Evolutionary conservation across 2,113 vertebrate species (phyloP).

Genomic region (Vicugna pacos): DNA sequence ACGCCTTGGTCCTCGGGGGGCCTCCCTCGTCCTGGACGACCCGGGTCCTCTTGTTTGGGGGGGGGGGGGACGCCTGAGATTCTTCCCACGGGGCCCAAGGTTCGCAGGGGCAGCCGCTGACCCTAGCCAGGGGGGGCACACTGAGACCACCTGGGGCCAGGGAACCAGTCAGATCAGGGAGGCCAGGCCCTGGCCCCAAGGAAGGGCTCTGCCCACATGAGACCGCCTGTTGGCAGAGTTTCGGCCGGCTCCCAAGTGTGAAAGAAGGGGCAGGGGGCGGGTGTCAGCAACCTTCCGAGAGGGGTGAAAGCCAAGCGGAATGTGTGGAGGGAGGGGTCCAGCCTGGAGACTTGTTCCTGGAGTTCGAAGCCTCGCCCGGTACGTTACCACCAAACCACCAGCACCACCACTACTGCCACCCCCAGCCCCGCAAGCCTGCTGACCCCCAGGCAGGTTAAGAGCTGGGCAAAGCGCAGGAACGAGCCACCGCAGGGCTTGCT

Average conservation of each 20-base stretch:
- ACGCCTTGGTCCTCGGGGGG: background rate
- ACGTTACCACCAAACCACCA: background rate
- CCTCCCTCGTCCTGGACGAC: background rate
- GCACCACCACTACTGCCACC: no score
- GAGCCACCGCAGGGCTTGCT: background rate
- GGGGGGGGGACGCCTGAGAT: background rate
- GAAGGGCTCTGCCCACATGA: background rate
- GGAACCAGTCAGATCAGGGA: background rate
- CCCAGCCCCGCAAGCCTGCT: no score
- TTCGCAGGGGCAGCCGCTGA: background rate
- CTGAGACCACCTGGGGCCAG: background rate
- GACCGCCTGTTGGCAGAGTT: background rate
- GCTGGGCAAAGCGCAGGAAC: background rate
- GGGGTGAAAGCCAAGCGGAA: background rate
- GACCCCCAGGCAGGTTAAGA: background rate
- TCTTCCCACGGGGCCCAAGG: background rate
- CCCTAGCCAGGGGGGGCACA: background rate
- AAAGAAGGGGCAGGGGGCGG: background rate
- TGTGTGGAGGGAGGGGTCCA: background rate
- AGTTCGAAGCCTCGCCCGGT: background rate
- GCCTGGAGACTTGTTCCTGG: background rate
- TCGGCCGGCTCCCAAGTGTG: background rate
- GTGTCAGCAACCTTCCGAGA: background rate
- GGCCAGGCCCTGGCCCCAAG: no score
- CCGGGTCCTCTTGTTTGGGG: background rate